These are phyloP conservation scores for Thalassoma bifasciatum DNA, from an alignment of 2,113 vertebrate genomes.

Conservation along the genomic window DNA sequence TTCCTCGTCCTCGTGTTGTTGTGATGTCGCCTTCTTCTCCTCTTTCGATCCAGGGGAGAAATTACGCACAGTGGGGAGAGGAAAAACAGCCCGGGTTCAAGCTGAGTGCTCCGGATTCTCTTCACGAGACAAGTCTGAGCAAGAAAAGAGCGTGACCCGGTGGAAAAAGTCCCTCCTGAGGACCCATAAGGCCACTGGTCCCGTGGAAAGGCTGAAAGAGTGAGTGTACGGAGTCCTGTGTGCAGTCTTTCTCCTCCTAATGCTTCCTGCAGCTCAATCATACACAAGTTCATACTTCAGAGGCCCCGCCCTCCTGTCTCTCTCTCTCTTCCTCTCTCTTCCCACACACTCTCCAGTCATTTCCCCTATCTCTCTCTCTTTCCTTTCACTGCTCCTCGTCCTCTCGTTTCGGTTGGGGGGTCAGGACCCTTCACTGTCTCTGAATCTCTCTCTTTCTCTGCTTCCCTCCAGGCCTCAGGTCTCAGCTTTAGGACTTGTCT, in stretches of 20 bases:
- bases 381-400: slow-evolving; percentile 56
- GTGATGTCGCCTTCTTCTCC: slow-evolving; percentile 56
- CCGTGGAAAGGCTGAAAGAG: slow-evolving; percentile 11
- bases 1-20: slow-evolving; percentile 54
- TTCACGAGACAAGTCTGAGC: slow-evolving; percentile 36
- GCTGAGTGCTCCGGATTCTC: slow-evolving; percentile 46
- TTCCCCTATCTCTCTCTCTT: slow-evolving; percentile 65
- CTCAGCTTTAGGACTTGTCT: slow-evolving; percentile 48
- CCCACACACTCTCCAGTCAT: slow-evolving; percentile 69
- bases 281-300: slow-evolving; percentile 89
- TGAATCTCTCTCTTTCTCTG: slow-evolving; percentile 57
- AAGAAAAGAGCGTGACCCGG: slow-evolving; percentile 44
- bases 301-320: slow-evolving; percentile 83
- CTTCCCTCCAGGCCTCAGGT: slow-evolving; percentile 65
- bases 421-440: slow-evolving; percentile 71
- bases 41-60: slow-evolving; percentile 50
- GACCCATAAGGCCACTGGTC: slow-evolving; percentile 29
- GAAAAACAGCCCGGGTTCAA: slow-evolving; percentile 53
- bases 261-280: slow-evolving; percentile 87
- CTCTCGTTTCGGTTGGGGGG: slow-evolving; percentile 27
- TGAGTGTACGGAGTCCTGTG: slow-evolving; percentile 64
- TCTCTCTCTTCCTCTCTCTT: slow-evolving; percentile 50
- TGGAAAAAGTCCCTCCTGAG: slow-evolving; percentile 37
- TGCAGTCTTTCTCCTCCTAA: slow-evolving; percentile 80
- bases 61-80: slow-evolving; percentile 64